Base-by-base conservation (phyloP, 2,888 invertebrate species). In the Thyatira batis region DNA sequence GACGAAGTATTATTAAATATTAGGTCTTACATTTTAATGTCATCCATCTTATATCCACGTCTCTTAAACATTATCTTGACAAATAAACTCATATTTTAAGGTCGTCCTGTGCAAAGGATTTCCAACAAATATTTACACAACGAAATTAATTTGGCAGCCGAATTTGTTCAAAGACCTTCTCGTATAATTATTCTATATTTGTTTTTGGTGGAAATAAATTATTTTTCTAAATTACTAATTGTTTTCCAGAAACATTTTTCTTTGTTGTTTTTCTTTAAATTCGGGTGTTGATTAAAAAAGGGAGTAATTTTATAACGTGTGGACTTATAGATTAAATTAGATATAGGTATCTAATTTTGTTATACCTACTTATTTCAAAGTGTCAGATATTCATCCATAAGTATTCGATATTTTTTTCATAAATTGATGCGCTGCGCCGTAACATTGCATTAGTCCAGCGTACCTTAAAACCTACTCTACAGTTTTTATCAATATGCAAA, bases 131-230 rank as follows among this genome's bases (percentile, higher is more conserved):
- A 48, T 48, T 48, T 17, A 21, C 27, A 17, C 48, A 27, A 13
- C 27, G 48, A 48, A 48, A 48, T 48, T 48, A 48, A 48, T 27
- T 27, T 27, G 28, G 17, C 48, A 48, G 48, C n/a, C 17, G 17
- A 27, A 48, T 27, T 48, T 27, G 48, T 48, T 20, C 23, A 25
- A 25, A 25, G 46, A 23, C 23, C 17, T 17, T 20, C 27, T 48
- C 20, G n/a, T 27, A 20, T 48, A 48, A 48, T 48, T 27, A 48
- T 48, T 48, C 27, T 21, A 45, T 25, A 27, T 27, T 27, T 17
- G 17, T 20, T 27, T 48, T 17, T 13, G 48, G 17, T 27, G 27
- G 27, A 27, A 27, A 27, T 13, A 13, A 43, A 48, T 48, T 48
- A 48, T 48, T 27, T 48, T 27, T 27, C 20, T 10, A 25, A 46